Base-by-base conservation (phyloP, 92 coral and sea anemone species). In the Porites divaricata region DNA sequence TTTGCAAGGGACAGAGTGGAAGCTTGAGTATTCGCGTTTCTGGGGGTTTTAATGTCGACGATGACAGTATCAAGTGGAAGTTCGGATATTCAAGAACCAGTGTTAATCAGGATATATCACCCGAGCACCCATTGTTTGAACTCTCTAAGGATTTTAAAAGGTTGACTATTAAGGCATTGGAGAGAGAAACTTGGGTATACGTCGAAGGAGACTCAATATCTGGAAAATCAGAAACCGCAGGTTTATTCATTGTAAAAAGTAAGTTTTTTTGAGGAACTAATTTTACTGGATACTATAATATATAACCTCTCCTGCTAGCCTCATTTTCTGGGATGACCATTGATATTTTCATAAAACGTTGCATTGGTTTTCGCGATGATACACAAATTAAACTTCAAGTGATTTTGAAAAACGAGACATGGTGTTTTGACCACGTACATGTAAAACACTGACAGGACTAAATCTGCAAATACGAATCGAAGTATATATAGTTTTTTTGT, bases 201-300 rank as follows among this genome's bases (percentile, higher is more conserved):
- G 96, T 91, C 1, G 89, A 89, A 51, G 99, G 95, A n/a, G 56
- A 74, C 14, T 92, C 96, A 66, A 89, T 77, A 24, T 81, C 95
- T 1, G 99, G 99, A 11, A 48, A 15, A n/a, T 48, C 94, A 15
- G 72, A 35, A 67, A 92, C 89, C 11, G n/a, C 63, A 9, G 99
- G 93, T 12, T 81, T 83, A 28, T 87, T 96, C 50, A 81, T 84
- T 51, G 41, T 90, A 11, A 90, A 93, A 93, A 95, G 98, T 93
- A 67, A 83, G 85, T 45, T 22, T n/a, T 1, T 16, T 35, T 54
- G 45, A 35, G 45, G 45, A 35, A 35, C 45, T 35, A 35, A 6
- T 35, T 35, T 35, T 35, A 35, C 45, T 35, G 7, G 5, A 35
- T 35, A 35, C 0, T n/a, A n/a, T n/a, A n/a, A n/a, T n/a, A n/a